A percentile compares a stretch with the other conserved stretches of the same genome.
Conservation (phyloP, 2,113 vertebrate genomes). For the Chiloscyllium plagiosum region DNA sequence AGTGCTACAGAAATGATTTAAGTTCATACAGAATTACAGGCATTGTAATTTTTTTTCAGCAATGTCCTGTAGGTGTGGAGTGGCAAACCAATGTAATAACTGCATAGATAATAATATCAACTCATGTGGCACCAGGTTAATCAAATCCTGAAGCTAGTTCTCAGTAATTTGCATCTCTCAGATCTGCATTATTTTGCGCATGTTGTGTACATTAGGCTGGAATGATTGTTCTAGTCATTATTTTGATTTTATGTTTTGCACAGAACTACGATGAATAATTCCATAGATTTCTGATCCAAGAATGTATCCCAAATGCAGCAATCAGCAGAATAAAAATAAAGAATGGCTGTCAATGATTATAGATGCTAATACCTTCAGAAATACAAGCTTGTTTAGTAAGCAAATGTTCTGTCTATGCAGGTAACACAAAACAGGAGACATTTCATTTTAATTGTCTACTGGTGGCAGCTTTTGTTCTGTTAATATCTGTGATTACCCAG, state of each 20-base stretch:
- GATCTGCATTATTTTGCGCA: background rate
- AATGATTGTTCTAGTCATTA: background rate
- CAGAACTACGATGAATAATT: background rate
- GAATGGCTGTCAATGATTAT: constrained; percentile 6
- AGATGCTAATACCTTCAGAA: background rate
- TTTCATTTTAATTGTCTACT: background rate
- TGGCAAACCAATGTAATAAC: background rate
- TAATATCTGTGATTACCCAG: background rate
- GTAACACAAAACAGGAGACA: background rate
- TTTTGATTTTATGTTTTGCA: background rate
- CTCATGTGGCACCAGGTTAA: background rate
- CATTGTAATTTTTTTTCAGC: background rate
- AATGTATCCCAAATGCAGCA: background rate
- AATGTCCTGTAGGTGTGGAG: background rate
- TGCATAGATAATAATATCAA: background rate
- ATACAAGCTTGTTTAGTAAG: background rate
- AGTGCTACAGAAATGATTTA: background rate
- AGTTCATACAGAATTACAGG: background rate
- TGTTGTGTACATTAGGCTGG: background rate
- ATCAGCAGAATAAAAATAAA: background rate
- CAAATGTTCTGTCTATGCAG: background rate
- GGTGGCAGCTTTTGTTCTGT: background rate
- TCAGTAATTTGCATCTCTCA: constrained; percentile 21
- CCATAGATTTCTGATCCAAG: background rate
- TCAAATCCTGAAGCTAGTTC: background rate